These are phyloP conservation scores for Helogale parvula DNA, from an alignment of 2,113 vertebrate genomes.

Conservation along the genomic window DNA sequence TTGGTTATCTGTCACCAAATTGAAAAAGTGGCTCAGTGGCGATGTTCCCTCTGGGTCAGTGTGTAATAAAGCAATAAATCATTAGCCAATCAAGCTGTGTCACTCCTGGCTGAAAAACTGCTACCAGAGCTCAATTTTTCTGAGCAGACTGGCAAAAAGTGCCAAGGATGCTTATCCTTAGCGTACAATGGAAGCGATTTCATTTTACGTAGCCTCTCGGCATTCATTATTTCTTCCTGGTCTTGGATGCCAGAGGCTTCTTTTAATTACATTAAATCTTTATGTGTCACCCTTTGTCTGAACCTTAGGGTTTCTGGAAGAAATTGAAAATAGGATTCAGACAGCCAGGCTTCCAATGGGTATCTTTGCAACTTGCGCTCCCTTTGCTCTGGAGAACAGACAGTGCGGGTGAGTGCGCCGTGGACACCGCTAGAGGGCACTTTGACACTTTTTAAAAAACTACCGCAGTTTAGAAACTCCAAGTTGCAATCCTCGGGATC, in stretches of 20 bases:
- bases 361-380: not conserved
- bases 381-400: not conserved
- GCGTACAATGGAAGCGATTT: not conserved
- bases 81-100: slow-evolving; percentile 43
- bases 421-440: slow-evolving; percentile 80
- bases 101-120: slow-evolving; percentile 5
- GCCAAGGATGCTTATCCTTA: not conserved
- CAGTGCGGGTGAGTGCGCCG: accelerated
- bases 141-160: not conserved
- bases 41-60: not conserved
- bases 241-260: not conserved
- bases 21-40: slow-evolving; percentile 28
- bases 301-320: not conserved
- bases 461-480: accelerated
- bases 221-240: not conserved
- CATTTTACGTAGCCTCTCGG: not conserved
- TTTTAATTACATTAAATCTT: slow-evolving; percentile 54
- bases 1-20: slow-evolving; percentile 24
- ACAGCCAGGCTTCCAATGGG: not conserved
- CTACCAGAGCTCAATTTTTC: slow-evolving; percentile 33
- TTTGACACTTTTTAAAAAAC: slow-evolving; percentile 48
- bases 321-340: slow-evolving; percentile 39
- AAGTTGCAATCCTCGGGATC: not conserved
- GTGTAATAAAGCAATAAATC: slow-evolving; percentile 47
- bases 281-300: not conserved